phyloP scores from a whole-genome alignment of 2,113 vertebrate genomes.

The Oreochromis aureus region DNA sequence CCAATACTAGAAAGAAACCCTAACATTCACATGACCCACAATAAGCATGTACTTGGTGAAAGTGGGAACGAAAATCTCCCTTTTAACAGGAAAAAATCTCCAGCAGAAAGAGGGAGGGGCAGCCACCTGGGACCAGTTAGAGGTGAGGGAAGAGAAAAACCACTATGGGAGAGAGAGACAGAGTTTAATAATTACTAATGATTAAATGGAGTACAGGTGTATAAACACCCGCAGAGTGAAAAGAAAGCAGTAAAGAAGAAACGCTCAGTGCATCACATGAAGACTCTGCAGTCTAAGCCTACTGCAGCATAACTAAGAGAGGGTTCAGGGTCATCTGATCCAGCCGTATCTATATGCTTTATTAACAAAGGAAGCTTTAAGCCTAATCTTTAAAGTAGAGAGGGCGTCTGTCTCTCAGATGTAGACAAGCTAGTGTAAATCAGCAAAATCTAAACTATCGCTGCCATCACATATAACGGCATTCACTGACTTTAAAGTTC shows the following conservation, averaged over 20 bases:
- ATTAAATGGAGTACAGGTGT: background rate
- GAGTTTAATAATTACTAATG: background rate
- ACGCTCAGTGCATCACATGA: fast-evolving
- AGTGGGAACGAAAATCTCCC: background rate
- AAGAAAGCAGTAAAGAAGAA: background rate
- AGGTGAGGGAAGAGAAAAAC: background rate
- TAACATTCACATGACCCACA: background rate
- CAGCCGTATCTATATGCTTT: background rate
- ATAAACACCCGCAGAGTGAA: background rate
- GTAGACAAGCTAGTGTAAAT: background rate
- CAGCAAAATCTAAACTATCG: background rate
- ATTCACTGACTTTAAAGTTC: background rate
- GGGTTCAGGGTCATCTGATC: background rate
- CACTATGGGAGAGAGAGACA: background rate
- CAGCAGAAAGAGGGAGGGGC: background rate
- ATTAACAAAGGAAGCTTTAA: background rate
- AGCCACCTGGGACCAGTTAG: background rate
- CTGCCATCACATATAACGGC: background rate
- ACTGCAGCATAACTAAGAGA: background rate
- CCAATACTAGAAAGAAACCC: background rate
- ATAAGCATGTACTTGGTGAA: background rate
- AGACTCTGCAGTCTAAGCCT: background rate
- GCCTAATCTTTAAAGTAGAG: background rate
- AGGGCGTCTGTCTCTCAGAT: fast-evolving
- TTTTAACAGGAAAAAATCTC: background rate